Percentiles rank a stretch among this genome's conserved stretches.
Conservation (phyloP, 2,113 vertebrate species). For the Callopanchax toddi region DNA sequence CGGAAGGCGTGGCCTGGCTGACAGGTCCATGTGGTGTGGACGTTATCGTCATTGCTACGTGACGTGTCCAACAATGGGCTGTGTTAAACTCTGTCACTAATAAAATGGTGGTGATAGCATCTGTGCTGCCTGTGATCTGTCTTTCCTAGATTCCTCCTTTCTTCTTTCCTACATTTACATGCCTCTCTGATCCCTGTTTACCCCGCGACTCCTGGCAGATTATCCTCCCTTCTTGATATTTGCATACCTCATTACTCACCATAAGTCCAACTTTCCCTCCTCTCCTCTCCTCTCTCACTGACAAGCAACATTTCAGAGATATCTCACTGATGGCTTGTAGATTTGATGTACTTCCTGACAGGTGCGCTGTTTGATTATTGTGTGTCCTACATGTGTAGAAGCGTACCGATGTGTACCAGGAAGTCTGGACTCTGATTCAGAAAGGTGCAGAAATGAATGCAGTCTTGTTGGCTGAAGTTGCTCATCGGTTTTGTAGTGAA, state of each 20-base stretch:
- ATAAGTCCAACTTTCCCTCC: constrained; percentile 27
- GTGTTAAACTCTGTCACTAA: constrained; percentile 2
- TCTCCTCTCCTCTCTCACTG: constrained; percentile 11
- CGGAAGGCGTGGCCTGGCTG: no score
- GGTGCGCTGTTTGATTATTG: constrained; percentile 4
- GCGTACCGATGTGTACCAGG: background rate
- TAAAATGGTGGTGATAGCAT: constrained; percentile 4
- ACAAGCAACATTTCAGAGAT: constrained; percentile 33
- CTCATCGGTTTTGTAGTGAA: no score
- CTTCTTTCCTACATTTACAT: constrained; percentile 32
- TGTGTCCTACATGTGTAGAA: constrained; percentile 10
- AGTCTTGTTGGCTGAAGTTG: background rate
- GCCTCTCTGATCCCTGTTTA: constrained; percentile 32
- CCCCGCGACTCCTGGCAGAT: constrained; percentile 42
- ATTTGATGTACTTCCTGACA: constrained; percentile 54
- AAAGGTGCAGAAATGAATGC: constrained; percentile 17
- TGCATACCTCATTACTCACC: constrained; percentile 33
- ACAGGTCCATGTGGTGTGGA: no score
- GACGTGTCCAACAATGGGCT: background rate
- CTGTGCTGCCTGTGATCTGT: constrained; percentile 6
- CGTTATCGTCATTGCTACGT: no score
- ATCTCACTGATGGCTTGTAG: constrained; percentile 37
- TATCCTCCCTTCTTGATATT: constrained; percentile 44
- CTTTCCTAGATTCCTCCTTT: constrained; percentile 7
- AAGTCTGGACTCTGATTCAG: background rate